These are phyloP conservation scores for Gryllus bimaculatus DNA, from an alignment of 1,140 invertebrate species.

Conservation along the genomic window DNA sequence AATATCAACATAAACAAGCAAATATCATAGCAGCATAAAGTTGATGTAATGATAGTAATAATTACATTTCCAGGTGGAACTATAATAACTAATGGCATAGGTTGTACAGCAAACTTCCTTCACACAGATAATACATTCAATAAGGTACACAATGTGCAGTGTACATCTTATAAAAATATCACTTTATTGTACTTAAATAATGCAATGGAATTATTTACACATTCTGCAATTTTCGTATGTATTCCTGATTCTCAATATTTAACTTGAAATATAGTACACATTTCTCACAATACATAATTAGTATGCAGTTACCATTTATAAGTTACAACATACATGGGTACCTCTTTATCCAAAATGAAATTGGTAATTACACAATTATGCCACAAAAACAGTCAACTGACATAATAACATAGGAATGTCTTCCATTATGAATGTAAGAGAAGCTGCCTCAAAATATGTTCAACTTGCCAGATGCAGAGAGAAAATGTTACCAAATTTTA, in stretches of 20 bases:
- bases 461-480: background rate
- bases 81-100: background rate
- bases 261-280: background rate
- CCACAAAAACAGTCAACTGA: background rate
- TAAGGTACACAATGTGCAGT: background rate
- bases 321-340: background rate
- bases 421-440: background rate
- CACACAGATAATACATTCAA: background rate
- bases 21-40: background rate
- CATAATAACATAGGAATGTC: background rate
- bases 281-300: background rate
- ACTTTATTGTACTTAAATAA: constrained; percentile 6
- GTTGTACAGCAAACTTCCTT: background rate
- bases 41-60: background rate
- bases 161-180: background rate
- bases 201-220: background rate
- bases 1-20: background rate
- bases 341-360: background rate
- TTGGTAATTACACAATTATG: background rate
- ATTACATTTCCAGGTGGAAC: background rate
- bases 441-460: background rate
- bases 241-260: background rate
- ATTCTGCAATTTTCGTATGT: background rate
- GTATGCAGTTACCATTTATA: background rate
- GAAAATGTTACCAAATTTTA: background rate